Conservation (phyloP, 2,797 vertebrate species). For the Falco biarmicus region DNA sequence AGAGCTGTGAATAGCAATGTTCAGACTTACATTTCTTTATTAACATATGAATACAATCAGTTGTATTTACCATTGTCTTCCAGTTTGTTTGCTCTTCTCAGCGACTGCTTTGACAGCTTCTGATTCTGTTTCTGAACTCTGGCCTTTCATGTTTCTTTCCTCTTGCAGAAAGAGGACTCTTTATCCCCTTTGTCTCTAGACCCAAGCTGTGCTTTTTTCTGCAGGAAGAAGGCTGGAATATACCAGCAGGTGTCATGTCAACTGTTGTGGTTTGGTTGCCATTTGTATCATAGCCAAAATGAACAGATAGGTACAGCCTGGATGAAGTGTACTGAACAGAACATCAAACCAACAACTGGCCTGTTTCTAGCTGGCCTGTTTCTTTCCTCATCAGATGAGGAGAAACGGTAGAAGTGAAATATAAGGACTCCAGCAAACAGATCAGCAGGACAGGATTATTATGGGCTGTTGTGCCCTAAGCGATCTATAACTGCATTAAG, state of each 20-base stretch:
- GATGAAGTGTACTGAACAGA: neutral
- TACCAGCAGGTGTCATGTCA: neutral
- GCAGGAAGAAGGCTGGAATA: neutral
- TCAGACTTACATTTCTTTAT: conserved; percentile 4
- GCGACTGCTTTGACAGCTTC: neutral
- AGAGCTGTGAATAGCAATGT: conserved; percentile 2
- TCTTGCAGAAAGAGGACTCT: neutral
- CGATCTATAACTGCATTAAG: neutral
- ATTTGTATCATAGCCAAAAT: neutral
- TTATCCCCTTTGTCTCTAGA: neutral
- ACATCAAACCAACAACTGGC: neutral
- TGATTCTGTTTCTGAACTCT: neutral
- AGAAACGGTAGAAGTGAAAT: neutral
- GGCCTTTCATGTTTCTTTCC: neutral
- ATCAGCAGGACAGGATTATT: neutral
- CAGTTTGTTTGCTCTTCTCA: conserved; percentile 33
- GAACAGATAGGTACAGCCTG: neutral
- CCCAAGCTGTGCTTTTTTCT: neutral
- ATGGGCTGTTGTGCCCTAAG: neutral
- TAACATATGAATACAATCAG: neutral
- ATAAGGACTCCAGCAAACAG: neutral
- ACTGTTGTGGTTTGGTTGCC: neutral
- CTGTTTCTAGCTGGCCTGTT: neutral
- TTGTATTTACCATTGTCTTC: conserved; percentile 50
- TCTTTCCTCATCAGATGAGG: neutral